These are phyloP conservation scores for Ariopsis seemanni DNA, from an alignment of 2,113 vertebrate genomes.

Conservation along the genomic window DNA sequence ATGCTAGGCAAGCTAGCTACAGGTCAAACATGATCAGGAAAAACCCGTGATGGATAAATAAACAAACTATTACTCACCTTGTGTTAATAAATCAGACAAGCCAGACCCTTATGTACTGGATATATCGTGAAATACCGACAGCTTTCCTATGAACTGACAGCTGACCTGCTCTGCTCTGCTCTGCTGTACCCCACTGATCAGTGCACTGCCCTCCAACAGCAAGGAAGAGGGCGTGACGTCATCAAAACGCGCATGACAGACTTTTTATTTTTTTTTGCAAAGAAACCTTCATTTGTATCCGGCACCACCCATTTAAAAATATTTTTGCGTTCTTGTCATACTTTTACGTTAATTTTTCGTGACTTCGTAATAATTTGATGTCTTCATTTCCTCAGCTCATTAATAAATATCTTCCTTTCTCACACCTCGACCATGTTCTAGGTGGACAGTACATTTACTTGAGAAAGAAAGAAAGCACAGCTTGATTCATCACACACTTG, in stretches of 20 bases:
- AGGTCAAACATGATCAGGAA: background rate
- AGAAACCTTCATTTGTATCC: background rate
- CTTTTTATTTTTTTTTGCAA: background rate
- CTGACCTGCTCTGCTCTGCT: background rate
- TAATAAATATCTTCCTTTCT: background rate
- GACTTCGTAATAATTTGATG: no score
- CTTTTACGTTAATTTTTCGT: background rate
- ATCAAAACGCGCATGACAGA: background rate
- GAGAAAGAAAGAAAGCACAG: no score
- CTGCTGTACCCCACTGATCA: no score
- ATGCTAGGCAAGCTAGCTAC: background rate
- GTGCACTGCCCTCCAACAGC: no score
- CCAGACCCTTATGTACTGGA: background rate
- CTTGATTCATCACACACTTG: no score
- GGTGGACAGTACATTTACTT: no score
- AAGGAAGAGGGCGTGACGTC: background rate
- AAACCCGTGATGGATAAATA: background rate
- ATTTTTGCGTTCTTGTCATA: no score
- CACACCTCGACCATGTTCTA: background rate
- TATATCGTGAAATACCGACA: background rate
- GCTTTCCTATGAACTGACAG: background rate
- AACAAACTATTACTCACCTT: background rate
- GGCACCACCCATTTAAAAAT: no score
- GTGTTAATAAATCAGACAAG: background rate
- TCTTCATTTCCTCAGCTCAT: background rate